phyloP scores from a whole-genome alignment of 2,797 vertebrate species.

The Epinephelus awoara region DNA sequence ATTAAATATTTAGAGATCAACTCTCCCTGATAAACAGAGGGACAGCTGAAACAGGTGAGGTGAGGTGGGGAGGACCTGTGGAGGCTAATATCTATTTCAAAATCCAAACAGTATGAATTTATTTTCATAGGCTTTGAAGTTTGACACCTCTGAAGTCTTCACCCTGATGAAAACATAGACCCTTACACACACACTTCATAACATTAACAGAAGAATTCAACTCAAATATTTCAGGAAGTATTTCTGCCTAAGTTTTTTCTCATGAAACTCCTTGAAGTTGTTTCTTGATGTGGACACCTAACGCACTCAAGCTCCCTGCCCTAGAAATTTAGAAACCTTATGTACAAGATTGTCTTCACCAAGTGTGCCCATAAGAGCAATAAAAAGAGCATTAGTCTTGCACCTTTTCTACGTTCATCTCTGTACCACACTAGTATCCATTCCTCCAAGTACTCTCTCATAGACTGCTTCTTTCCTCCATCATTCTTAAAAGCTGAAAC shows the following conservation, averaged over 20 bases:
- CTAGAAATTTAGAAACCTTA: neutral
- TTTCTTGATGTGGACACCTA: neutral
- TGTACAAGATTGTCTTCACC: neutral
- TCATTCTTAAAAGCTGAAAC: neutral
- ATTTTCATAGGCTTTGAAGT: constrained; percentile 17
- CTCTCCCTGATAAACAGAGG: constrained; percentile 39
- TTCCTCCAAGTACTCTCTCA: neutral
- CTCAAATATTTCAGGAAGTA: neutral
- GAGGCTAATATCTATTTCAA: neutral
- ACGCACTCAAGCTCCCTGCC: neutral
- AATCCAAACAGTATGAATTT: neutral
- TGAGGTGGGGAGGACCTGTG: constrained; percentile 26
- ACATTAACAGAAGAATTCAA: neutral
- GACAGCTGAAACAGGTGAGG: constrained; percentile 13
- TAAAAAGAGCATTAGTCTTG: neutral
- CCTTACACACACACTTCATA: neutral
- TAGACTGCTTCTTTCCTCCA: neutral
- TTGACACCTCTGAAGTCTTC: neutral
- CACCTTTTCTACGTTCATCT: neutral
- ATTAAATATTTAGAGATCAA: constrained; percentile 69
- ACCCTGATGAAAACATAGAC: neutral
- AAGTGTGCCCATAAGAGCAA: neutral
- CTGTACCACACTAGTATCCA: neutral
- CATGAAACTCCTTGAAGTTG: no score
- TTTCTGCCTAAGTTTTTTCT: neutral